A percentile compares a stretch with the other conserved stretches of the same genome.
Evolutionary conservation across 2,888 invertebrate genomes (phyloP).

Genomic region (Leucoma salicis): DNA sequence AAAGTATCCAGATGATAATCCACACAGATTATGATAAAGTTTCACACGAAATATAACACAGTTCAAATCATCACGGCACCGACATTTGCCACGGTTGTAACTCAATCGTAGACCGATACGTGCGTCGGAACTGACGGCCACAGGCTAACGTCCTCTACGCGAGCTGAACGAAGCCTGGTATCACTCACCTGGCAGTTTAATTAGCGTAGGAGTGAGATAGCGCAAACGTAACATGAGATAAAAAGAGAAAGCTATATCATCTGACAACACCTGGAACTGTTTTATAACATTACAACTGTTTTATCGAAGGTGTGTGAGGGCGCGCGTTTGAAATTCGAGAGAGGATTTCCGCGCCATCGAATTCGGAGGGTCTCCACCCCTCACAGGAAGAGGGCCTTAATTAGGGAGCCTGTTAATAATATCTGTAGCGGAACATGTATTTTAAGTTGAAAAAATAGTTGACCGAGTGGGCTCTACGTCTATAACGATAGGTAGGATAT

Average conservation of each 20-base stretch:
- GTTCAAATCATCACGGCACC: constrained; percentile 64
- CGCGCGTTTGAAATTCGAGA: constrained; percentile 54
- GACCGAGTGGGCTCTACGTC: too few species aligned
- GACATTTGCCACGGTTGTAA: constrained; percentile 55
- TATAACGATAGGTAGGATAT: too few species aligned
- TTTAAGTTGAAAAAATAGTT: too few species aligned
- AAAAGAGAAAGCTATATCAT: constrained; percentile 59
- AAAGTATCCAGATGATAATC: constrained; percentile 39
- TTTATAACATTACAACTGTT: constrained; percentile 49
- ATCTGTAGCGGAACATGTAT: constrained; percentile 27
- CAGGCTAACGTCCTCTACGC: constrained; percentile 67
- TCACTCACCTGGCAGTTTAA: constrained; percentile 57
- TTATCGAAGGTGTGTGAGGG: constrained; percentile 38
- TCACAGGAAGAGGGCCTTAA: constrained; percentile 50
- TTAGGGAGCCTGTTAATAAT: constrained; percentile 31
- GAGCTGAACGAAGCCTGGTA: constrained; percentile 40
- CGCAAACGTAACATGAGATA: constrained; percentile 44
- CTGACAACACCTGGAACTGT: constrained; percentile 61
- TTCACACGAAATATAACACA: constrained; percentile 59
- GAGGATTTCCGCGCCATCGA: constrained; percentile 71
- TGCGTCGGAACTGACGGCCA: constrained; percentile 57
- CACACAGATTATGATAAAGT: constrained; percentile 31
- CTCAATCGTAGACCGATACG: constrained; percentile 38
- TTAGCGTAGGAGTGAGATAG: constrained; percentile 62
- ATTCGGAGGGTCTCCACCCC: constrained; percentile 45